A percentile compares a stretch with the other conserved stretches of the same genome.
Conservation (phyloP, 92 coral and sea anemone species). For the Zoanthus sansibaricus region DNA sequence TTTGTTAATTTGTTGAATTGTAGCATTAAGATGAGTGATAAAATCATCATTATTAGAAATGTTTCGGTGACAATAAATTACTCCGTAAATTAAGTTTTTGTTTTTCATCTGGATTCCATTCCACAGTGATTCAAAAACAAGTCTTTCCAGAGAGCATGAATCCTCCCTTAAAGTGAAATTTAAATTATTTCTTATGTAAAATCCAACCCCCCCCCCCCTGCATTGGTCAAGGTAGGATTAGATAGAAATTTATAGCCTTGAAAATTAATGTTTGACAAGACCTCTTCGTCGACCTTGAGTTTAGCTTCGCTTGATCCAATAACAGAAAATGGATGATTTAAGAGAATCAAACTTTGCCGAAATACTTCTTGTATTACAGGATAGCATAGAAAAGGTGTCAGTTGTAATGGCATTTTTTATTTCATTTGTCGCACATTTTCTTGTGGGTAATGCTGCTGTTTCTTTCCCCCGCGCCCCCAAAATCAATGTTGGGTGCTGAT, state of each 20-base stretch:
- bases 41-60: background rate
- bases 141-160: background rate
- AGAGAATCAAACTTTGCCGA: background rate
- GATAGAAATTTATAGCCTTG: conserved; percentile 5
- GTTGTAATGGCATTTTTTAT: background rate
- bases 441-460: too few relatives aligned
- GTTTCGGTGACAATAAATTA: background rate
- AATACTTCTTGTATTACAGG: background rate
- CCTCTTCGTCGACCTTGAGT: background rate
- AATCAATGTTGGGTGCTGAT: too few relatives aligned
- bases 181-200: conserved; percentile 1
- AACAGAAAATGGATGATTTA: conserved; percentile 1
- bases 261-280: background rate
- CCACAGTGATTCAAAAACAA: background rate
- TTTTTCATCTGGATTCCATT: background rate
- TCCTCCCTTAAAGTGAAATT: background rate
- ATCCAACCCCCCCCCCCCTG: background rate
- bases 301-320: background rate
- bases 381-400: background rate
- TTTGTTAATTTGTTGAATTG: too few relatives aligned
- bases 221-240: background rate
- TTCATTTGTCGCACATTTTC: background rate
- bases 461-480: too few relatives aligned
- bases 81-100: background rate
- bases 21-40: background rate